A percentile compares a stretch with the other conserved stretches of the same genome.
Evolutionary conservation across 2,797 vertebrate species (phyloP).

Genomic region (Parauchenoglanis punctatus): DNA sequence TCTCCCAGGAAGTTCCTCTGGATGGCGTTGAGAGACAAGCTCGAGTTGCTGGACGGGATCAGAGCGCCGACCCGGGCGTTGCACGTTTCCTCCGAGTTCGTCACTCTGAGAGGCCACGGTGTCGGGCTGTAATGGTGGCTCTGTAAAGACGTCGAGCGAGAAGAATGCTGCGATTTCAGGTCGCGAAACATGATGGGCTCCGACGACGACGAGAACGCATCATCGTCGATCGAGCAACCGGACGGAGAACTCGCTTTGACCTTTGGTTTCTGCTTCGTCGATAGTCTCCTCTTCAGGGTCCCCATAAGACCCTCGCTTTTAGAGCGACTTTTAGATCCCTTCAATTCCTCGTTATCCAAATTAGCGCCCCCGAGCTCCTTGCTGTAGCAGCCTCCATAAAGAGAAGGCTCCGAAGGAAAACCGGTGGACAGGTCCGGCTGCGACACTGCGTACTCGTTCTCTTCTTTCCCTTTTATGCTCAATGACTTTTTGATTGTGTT

Average conservation of each 20-base stretch:
- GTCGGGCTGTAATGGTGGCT: conserved; percentile 88
- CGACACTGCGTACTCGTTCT: conserved; percentile 79
- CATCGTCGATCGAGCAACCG: conserved; percentile 77
- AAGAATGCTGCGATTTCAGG: conserved; percentile 77
- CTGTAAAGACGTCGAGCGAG: conserved; percentile 80
- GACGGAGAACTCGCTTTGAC: conserved; percentile 79
- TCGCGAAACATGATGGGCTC: conserved; percentile 83
- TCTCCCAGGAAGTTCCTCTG: conserved; percentile 92
- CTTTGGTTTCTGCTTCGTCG: conserved; percentile 84
- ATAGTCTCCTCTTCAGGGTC: conserved; percentile 83
- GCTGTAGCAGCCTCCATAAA: conserved; percentile 83
- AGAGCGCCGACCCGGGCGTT: conserved; percentile 81
- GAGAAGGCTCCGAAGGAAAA: conserved; percentile 81
- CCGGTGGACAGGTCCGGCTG: conserved; percentile 76
- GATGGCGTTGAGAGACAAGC: conserved; percentile 67
- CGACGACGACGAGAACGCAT: conserved; percentile 84
- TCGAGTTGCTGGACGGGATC: conserved; percentile 80
- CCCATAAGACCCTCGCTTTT: conserved; percentile 88
- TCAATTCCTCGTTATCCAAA: conserved; percentile 77
- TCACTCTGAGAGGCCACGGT: conserved; percentile 83
- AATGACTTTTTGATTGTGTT: conserved; percentile 89
- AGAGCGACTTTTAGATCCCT: conserved; percentile 77
- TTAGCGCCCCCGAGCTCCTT: conserved; percentile 81
- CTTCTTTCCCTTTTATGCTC: conserved; percentile 88
- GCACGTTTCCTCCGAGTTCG: conserved; percentile 83